Percentiles rank a stretch among this genome's conserved stretches.
Evolutionary conservation across 2,113 vertebrate species (phyloP).

Genomic region (Astatoreochromis straeleni): DNA sequence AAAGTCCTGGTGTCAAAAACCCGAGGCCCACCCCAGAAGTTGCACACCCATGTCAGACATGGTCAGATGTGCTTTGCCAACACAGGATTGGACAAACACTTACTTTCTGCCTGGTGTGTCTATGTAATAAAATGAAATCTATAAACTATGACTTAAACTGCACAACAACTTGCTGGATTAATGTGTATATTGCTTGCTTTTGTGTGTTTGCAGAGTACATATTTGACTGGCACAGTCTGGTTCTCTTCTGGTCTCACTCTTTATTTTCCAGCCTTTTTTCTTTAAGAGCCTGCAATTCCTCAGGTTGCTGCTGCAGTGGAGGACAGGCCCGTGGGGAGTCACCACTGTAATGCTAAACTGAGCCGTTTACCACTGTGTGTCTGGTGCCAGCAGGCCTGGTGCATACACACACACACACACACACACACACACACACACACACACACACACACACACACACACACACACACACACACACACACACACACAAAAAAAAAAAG

Average conservation of each 20-base stretch:
- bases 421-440: not conserved
- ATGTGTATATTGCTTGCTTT: not conserved
- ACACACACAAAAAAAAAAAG: not conserved
- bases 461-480: not conserved
- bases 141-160: not conserved
- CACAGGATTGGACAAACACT: not conserved
- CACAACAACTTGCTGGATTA: not conserved
- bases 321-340: conserved; percentile 59
- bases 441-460: not conserved
- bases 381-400: conserved; percentile 47
- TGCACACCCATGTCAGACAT: not conserved
- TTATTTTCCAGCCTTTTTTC: conserved; percentile 52
- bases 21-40: not conserved
- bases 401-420: not conserved
- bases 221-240: conserved; percentile 63
- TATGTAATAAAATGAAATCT: not conserved
- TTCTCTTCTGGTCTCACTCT: conserved; percentile 63
- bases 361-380: conserved; percentile 38
- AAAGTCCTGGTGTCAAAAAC: not conserved
- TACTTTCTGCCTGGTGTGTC: not conserved
- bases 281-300: conserved; percentile 58
- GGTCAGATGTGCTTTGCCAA: not conserved
- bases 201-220: conserved; percentile 27
- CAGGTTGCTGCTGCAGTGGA: conserved; percentile 51
- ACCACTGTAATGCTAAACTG: conserved; percentile 62